Percentiles rank a stretch among this genome's conserved stretches.
phyloP scores from a whole-genome alignment of 2,888 invertebrate species.

The Nasonovia ribisnigri region DNA sequence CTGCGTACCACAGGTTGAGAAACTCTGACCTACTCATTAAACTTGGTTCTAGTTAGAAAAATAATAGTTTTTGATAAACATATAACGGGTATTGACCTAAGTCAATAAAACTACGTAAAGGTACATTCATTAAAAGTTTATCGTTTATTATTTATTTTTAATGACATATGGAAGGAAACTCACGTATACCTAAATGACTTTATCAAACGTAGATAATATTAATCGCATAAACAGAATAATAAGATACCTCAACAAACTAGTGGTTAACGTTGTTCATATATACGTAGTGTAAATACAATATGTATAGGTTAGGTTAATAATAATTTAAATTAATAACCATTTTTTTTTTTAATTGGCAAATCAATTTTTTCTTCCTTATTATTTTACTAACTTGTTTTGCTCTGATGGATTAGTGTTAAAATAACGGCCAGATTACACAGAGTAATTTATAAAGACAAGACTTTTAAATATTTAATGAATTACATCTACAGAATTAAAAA shows the following conservation, averaged over 20 bases:
- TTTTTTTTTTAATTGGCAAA: slow-evolving; percentile 38
- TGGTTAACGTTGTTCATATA: slow-evolving; percentile 20
- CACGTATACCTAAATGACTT: background rate
- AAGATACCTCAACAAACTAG: slow-evolving; percentile 34
- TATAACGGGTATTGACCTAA: slow-evolving; percentile 48
- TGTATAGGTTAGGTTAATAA: background rate
- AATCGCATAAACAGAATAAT: background rate
- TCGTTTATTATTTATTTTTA: slow-evolving; percentile 16
- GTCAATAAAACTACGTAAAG: slow-evolving; percentile 34
- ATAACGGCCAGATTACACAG: background rate
- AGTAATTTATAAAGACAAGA: background rate
- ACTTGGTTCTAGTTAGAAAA: background rate
- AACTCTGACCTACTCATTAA: background rate
- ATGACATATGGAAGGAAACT: background rate
- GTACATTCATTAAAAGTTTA: background rate
- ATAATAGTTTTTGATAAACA: background rate
- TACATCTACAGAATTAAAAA: background rate
- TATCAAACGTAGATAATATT: slow-evolving; percentile 6
- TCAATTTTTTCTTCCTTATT: background rate
- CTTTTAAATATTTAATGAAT: background rate
- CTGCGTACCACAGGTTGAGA: no score
- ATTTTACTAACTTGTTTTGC: background rate
- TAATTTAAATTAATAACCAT: slow-evolving; percentile 33
- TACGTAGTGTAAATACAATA: background rate
- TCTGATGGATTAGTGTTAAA: background rate